Evolutionary conservation across 2,113 vertebrate species (phyloP).

Genomic region (Rhinogobius similis): DNA sequence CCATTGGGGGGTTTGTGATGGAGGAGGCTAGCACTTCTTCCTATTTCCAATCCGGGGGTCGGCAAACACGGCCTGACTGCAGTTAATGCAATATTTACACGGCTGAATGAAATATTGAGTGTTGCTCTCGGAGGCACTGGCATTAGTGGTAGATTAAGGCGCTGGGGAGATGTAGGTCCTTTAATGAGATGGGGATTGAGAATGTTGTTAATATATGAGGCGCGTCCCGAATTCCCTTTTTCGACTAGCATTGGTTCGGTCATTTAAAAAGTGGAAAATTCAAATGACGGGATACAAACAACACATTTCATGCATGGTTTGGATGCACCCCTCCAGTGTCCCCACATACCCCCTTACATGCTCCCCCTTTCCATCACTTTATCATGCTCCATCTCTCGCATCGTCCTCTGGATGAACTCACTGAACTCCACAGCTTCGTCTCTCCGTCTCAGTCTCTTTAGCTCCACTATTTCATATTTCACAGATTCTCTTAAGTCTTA

Average conservation of each 20-base stretch:
- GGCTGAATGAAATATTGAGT: conserved; percentile 72
- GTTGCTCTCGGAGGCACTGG: conserved; percentile 53
- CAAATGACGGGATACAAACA: not conserved
- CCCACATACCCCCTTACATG: conserved; percentile 8
- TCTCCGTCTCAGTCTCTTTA: not conserved
- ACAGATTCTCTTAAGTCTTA: conserved; percentile 8
- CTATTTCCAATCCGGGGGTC: conserved; percentile 36
- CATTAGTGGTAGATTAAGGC: conserved; percentile 55
- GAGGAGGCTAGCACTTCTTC: conserved; percentile 22
- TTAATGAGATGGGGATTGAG: conserved; percentile 50
- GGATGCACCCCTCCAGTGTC: conserved; percentile 17
- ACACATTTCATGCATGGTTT: conserved; percentile 11
- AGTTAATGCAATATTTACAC: conserved; percentile 76
- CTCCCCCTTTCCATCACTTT: conserved; percentile 31
- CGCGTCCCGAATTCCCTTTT: not conserved
- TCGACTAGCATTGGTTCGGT: not conserved
- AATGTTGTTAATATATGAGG: conserved; percentile 13
- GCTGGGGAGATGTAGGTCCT: conserved; percentile 18
- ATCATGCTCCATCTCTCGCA: conserved; percentile 39
- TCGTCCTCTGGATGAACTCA: conserved; percentile 53
- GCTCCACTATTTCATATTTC: conserved; percentile 15
- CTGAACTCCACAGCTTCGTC: conserved; percentile 41
- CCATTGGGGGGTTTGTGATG: conserved; percentile 36
- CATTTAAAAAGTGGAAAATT: not conserved
- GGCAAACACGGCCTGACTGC: conserved; percentile 41